A percentile compares a stretch with the other conserved stretches of the same genome.
These are phyloP conservation scores for Labeo calbasu DNA, from an alignment of 2,797 vertebrate species.

Conservation along the genomic window DNA sequence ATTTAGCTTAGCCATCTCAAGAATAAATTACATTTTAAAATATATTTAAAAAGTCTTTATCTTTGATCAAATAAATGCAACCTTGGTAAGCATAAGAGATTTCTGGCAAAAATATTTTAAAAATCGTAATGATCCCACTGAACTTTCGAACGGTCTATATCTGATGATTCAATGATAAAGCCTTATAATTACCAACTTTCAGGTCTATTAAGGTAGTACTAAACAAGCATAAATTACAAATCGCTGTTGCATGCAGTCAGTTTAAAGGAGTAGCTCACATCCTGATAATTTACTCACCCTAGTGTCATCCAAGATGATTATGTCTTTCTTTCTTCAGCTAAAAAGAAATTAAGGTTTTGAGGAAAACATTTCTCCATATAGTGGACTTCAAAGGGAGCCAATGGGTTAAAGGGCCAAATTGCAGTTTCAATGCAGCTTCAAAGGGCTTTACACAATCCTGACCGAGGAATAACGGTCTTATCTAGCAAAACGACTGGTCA, in stretches of 20 bases:
- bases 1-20: not conserved
- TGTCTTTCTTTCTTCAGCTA: too few species aligned
- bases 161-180: constrained; percentile 25
- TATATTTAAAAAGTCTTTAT: not conserved
- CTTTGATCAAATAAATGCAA: not conserved
- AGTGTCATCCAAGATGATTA: too few species aligned
- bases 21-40: not conserved
- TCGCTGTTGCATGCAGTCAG: not conserved
- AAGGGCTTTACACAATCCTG: too few species aligned
- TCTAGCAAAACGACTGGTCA: too few species aligned
- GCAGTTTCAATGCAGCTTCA: too few species aligned
- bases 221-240: not conserved
- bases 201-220: not conserved
- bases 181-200: constrained; percentile 7
- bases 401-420: too few species aligned
- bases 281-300: too few species aligned
- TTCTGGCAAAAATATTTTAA: not conserved
- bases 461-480: too few species aligned
- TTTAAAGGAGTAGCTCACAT: not conserved
- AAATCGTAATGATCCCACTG: not conserved
- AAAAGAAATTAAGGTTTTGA: too few species aligned
- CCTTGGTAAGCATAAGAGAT: not conserved
- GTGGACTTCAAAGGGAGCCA: too few species aligned
- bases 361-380: too few species aligned
- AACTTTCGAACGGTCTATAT: not conserved